phyloP scores from a whole-genome alignment of 1,140 invertebrate genomes.

The Drosophila prosaltans region DNA sequence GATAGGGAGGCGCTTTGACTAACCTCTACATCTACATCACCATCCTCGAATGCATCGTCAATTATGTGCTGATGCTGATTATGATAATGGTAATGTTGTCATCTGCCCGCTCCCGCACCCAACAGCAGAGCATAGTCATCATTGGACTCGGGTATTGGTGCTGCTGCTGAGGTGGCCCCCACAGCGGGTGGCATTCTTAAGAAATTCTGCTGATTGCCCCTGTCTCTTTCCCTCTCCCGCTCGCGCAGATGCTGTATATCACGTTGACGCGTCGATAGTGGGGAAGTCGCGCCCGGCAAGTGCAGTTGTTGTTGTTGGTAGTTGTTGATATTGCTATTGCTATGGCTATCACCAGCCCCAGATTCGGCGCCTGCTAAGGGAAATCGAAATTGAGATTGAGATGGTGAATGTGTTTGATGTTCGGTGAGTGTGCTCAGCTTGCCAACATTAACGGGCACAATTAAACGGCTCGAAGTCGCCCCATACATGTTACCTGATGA shows the following conservation, averaged over 20 bases:
- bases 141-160: constrained; percentile 74
- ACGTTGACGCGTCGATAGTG: constrained; percentile 55
- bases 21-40: constrained; percentile 59
- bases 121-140: constrained; percentile 76
- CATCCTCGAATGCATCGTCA: constrained; percentile 58
- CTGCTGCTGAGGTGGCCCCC: constrained; percentile 53
- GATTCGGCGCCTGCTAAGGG: constrained; percentile 66
- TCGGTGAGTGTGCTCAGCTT: constrained; percentile 57
- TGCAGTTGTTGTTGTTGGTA: constrained; percentile 76
- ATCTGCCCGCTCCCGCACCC: constrained; percentile 71
- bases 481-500: constrained; percentile 72
- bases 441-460: constrained; percentile 64
- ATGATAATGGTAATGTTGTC: constrained; percentile 71
- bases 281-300: constrained; percentile 47
- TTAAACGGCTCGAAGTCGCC: constrained; percentile 60
- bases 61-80: constrained; percentile 46
- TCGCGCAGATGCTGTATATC: constrained; percentile 70
- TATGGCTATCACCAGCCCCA: constrained; percentile 45
- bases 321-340: constrained; percentile 68
- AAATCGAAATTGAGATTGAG: constrained; percentile 77
- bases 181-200: constrained; percentile 48
- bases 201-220: constrained; percentile 61
- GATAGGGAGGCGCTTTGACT: constrained; percentile 74
- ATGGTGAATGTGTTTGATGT: constrained; percentile 36
- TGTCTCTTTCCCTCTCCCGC: constrained; percentile 31